Percentiles rank a stretch among this genome's conserved stretches.
Conservation (phyloP, 2,797 vertebrate genomes). For the Chloroceryle inda region DNA sequence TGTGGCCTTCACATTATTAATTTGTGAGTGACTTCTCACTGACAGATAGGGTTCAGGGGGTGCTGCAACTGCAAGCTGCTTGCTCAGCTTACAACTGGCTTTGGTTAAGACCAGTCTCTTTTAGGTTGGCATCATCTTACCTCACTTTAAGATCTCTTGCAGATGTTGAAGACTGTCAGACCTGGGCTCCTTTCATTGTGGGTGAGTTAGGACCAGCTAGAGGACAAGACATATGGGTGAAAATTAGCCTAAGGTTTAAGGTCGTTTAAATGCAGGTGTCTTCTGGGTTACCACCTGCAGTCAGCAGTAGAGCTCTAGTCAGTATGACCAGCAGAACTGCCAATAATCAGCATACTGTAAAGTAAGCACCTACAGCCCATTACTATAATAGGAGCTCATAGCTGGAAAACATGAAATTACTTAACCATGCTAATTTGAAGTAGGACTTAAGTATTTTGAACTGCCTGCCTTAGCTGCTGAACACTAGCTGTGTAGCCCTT, state of each 20-base stretch:
- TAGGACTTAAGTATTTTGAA: not conserved
- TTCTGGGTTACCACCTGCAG: not conserved
- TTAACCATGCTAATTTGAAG: not conserved
- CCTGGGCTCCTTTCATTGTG: not conserved
- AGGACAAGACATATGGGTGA: not conserved
- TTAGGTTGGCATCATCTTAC: not conserved
- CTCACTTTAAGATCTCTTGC: not conserved
- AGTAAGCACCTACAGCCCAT: not conserved
- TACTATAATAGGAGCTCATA: not conserved
- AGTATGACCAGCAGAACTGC: not conserved
- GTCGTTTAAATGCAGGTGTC: not conserved
- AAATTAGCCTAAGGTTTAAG: not conserved
- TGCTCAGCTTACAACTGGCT: not conserved
- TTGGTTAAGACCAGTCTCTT: not conserved
- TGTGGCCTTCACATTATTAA: not conserved
- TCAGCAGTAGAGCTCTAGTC: not conserved
- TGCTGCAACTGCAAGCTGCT: not conserved
- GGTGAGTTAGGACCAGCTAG: not conserved
- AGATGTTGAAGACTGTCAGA: not conserved
- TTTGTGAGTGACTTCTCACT: not conserved
- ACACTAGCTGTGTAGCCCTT: not conserved
- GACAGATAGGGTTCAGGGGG: not conserved
- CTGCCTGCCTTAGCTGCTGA: not conserved
- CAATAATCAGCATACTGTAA: not conserved
- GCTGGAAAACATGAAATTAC: not conserved